Evolutionary conservation across 2,888 invertebrate genomes (phyloP), one percentile per base, ranked within the genome.

Genomic region (Cantharis lateralis): DNA sequence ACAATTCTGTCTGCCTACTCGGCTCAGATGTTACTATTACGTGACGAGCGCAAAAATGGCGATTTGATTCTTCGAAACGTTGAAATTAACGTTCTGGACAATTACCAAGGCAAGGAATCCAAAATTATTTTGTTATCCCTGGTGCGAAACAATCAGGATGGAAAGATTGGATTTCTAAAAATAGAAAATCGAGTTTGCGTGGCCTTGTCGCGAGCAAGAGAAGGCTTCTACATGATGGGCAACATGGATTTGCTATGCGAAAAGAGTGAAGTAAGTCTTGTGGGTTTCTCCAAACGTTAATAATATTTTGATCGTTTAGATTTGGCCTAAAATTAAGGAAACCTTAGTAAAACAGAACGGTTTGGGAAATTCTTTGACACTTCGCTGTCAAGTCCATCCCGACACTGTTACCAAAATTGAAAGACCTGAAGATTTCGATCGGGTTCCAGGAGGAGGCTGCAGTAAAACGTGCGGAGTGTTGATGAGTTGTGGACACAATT

Each of bases 211-310:
- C 89, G 96, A 81, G 96, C 93, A 0, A 91, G 91, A 84, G 89
- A 90, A 83, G 94, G 93, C 0, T 90, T 95, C 68, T 95, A 92
- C 85, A 91, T 95, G 5, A 91, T 94, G 81, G 95, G 95, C 2
- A 95, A 95, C 82, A 92, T 94, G 90, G 84, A 88, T 0, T 87
- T 91, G 10, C 84, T 94, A 0, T 87, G 89, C 78, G 83, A 88
- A 0, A 89, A 90, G 1, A 92, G 91, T 81, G 69, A 81, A 3
- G 86, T 86, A 1, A 64, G 18, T 20, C 13, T 64, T 64, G 3
- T 20, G 18, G 0, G 16, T 26, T 26, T 26, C 26, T 2, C 26
- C 26, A 10, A 26, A 10, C 2, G 10, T 26, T 10, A 1, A 3
- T 10, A 10, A 26, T 26, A 10, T 13, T 10, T 32, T 32, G 0